Conservation (phyloP, 30 jellyfish, hydroid and myxozoan species). For the Aurelia sp. region DNA sequence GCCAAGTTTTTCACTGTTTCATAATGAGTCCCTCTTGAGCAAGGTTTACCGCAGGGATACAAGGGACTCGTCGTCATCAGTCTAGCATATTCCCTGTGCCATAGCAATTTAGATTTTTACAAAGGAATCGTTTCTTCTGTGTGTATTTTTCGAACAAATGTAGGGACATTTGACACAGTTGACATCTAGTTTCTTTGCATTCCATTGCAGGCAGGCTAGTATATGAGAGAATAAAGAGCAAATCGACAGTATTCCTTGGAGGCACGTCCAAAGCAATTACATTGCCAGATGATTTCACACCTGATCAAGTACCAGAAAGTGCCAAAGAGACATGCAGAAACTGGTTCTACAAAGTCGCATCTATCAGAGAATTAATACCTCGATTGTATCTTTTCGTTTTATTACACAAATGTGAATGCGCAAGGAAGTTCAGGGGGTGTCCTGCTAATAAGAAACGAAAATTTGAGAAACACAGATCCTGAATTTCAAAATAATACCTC, state of each 20-base stretch:
- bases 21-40: too few species aligned
- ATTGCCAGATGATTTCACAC: conserved; percentile 91
- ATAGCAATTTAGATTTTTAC: too few species aligned
- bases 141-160: neutral
- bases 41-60: too few species aligned
- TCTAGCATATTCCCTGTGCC: too few species aligned
- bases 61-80: too few species aligned
- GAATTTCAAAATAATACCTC: too few species aligned
- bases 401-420: too few species aligned
- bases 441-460: too few species aligned
- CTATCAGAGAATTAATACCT: conserved; percentile 94
- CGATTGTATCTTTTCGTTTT: conserved; percentile 89
- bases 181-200: neutral
- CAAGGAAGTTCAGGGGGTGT: too few species aligned
- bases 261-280: conserved; percentile 70
- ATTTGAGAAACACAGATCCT: too few species aligned
- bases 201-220: conserved; percentile 75
- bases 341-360: conserved; percentile 99
- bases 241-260: conserved; percentile 58
- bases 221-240: conserved; percentile 75
- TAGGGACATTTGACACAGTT: neutral
- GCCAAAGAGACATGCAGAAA: conserved; percentile 99
- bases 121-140: too few species aligned
- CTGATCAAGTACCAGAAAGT: conserved; percentile 99
- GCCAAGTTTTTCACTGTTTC: too few species aligned